Evolutionary conservation across 2,113 vertebrate species (phyloP), one percentile per base, ranked within the genome.

Genomic region (Amphiprion ocellaris): DNA sequence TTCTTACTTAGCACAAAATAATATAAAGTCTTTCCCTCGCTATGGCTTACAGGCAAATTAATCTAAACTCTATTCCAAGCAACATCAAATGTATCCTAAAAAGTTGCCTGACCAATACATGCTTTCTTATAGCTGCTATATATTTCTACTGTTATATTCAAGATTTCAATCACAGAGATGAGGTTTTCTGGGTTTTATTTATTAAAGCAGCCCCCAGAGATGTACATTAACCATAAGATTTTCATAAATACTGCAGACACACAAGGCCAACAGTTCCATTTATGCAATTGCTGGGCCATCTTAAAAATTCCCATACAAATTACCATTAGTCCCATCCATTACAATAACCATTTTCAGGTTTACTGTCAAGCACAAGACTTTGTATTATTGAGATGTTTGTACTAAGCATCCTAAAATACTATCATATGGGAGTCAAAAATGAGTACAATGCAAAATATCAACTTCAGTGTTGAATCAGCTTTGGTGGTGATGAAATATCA

Each of bases 361-460:
- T 10, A 68, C 17, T 5, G 11, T 17, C 39, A 23, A 17, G 58
- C 54, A 26, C 23, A 17, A 33, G n/a, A n/a, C n/a, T 9, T 5
- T 14, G 16, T 59, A 17, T 66, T 65, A 23, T 6, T 41, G 24
- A 37, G 26, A 23, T 33, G 6, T 21, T 75, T 52, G 52, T 26
- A 15, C 24, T 49, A 33, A 24, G 28, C 5, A 59, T 16, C 4
- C 6, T 17, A 2, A 0, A 50, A 1, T 33, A 16, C 19, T 10
- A n/a, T 55, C 16, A n/a, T 30, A 58, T 30, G 5, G 19, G 14
- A 26, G 10, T 7, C 19, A 33, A 17, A 68, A 71, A 70, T 47
- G 14, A 54, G 30, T 41, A 10, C 4, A 71, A 41, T 56, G 10
- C 41, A 19, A 69, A 54, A 73, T 69, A 65, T 26, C 4, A 44